phyloP scores from a whole-genome alignment of 2,888 invertebrate genomes.

The Brenthis ino region DNA sequence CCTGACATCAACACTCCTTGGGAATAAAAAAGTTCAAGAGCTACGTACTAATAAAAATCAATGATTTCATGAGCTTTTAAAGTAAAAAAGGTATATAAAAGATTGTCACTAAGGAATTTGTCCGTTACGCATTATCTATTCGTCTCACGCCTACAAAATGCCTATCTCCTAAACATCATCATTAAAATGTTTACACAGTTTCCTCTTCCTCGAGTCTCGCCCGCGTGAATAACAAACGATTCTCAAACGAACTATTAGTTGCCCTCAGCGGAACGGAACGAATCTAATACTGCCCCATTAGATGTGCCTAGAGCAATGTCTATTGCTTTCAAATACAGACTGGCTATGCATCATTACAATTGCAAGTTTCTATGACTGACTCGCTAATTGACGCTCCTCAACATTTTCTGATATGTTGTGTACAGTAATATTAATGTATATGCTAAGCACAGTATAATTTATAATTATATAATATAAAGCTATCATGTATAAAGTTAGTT shows the following conservation, averaged over 20 bases:
- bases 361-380: slow-evolving; percentile 10
- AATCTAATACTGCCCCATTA: slow-evolving; percentile 37
- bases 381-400: neutral
- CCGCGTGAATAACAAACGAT: slow-evolving; percentile 56
- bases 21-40: too few relatives aligned
- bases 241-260: slow-evolving; percentile 46
- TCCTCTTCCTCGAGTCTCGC: slow-evolving; percentile 58
- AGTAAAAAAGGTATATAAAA: neutral
- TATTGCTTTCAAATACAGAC: slow-evolving; percentile 30
- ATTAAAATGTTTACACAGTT: slow-evolving; percentile 54
- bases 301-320: slow-evolving; percentile 25
- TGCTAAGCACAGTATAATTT: too few relatives aligned
- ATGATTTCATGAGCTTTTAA: too few relatives aligned
- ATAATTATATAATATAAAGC: too few relatives aligned
- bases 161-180: slow-evolving; percentile 33
- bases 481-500: too few relatives aligned
- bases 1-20: too few relatives aligned
- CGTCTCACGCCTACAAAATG: neutral
- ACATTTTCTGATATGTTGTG: neutral
- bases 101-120: neutral
- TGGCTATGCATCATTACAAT: slow-evolving; percentile 7
- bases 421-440: neutral
- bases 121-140: neutral
- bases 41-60: too few relatives aligned
- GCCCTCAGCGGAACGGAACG: slow-evolving; percentile 62